Evolutionary conservation across 2,113 vertebrate genomes (phyloP).

Genomic region (Bettongia penicillata): DNA sequence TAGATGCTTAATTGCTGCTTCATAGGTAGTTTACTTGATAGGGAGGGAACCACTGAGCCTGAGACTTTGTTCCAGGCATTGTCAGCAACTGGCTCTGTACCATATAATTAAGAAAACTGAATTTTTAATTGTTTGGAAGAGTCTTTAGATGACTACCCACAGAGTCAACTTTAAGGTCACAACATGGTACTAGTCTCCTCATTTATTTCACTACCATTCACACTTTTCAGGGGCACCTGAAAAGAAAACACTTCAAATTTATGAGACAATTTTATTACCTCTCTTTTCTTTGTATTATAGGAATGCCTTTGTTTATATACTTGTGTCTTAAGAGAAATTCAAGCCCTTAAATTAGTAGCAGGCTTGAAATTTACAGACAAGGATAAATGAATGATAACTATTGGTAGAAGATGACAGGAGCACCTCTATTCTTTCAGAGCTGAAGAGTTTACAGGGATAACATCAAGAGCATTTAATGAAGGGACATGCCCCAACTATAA

Average conservation of each 20-base stretch:
- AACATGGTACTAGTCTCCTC: accelerated
- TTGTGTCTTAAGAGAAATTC: accelerated
- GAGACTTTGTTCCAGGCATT: not conserved
- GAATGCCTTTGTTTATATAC: accelerated
- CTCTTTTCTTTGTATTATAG: accelerated
- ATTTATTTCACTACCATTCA: accelerated
- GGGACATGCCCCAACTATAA: not conserved
- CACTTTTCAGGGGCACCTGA: not conserved
- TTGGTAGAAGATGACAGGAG: not conserved
- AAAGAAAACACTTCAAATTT: accelerated
- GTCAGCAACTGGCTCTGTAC: accelerated
- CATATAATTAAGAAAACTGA: not conserved
- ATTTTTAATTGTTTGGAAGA: not conserved
- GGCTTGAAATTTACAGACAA: constrained; percentile 13
- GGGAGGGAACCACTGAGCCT: not conserved
- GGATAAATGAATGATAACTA: not conserved
- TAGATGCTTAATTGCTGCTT: not conserved
- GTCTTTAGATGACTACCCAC: not conserved
- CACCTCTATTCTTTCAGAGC: not conserved
- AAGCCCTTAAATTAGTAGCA: not conserved
- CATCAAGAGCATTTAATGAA: not conserved
- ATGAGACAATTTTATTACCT: not conserved
- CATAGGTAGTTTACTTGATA: accelerated
- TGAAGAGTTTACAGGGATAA: not conserved
- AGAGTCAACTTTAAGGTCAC: not conserved